phyloP scores from a whole-genome alignment of 1,140 invertebrate species.

The Camponotus vicinus region DNA sequence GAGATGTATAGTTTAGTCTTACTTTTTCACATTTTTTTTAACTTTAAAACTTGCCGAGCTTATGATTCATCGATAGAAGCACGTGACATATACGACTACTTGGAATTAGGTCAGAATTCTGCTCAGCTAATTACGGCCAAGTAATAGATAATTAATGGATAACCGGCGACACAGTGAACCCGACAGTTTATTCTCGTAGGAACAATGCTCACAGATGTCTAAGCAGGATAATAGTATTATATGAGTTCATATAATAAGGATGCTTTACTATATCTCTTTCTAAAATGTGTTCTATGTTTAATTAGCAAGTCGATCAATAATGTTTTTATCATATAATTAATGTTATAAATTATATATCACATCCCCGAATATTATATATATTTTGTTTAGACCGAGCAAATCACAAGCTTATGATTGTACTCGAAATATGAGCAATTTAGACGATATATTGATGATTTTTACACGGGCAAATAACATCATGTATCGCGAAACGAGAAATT shows the following conservation, averaged over 20 bases:
- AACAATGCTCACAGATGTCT: conserved; percentile 52
- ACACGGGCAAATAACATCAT: not conserved
- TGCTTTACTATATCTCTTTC: not conserved
- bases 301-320: not conserved
- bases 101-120: conserved; percentile 48
- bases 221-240: conserved; percentile 32
- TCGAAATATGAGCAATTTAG: conserved; percentile 8
- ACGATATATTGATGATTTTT: not conserved
- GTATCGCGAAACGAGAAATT: not conserved
- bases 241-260: not conserved
- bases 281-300: conserved; percentile 12
- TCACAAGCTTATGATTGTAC: not conserved
- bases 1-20: not conserved
- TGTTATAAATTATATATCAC: not conserved
- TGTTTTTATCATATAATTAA: not conserved
- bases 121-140: conserved; percentile 50
- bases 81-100: not conserved
- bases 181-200: conserved; percentile 54
- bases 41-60: not conserved
- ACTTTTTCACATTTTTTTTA: conserved; percentile 3
- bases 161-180: conserved; percentile 45
- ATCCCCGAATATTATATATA: not conserved
- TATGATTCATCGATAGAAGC: conserved; percentile 33
- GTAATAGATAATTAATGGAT: conserved; percentile 63
- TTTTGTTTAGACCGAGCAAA: not conserved